These are phyloP conservation scores for Notarius quadriscutis DNA, from an alignment of 2,113 vertebrate species.

Conservation along the genomic window DNA sequence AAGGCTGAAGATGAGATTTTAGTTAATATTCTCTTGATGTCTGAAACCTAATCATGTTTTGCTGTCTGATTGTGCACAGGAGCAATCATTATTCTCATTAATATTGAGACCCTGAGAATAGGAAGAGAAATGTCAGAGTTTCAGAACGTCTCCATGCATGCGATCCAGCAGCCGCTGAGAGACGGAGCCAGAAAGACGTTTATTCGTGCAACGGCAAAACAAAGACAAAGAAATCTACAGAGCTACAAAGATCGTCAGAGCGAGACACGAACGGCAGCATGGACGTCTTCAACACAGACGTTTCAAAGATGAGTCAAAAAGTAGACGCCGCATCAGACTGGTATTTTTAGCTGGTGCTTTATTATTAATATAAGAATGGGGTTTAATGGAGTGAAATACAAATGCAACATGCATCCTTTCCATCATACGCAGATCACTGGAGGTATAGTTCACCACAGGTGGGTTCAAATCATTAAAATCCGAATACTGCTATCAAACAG, in stretches of 20 bases:
- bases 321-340: neutral
- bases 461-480: neutral
- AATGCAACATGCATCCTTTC: neutral
- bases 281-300: neutral
- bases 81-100: slow-evolving; percentile 38
- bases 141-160: neutral
- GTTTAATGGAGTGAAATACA: neutral
- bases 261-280: neutral
- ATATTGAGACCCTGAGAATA: slow-evolving; percentile 13
- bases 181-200: slow-evolving; percentile 2
- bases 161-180: neutral
- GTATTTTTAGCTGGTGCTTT: neutral
- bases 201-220: neutral
- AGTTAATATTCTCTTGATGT: slow-evolving; percentile 46
- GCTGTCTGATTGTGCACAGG: slow-evolving; percentile 43
- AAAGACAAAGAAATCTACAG: slow-evolving; percentile 15
- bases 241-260: neutral
- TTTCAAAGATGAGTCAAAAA: neutral
- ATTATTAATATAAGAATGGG: neutral
- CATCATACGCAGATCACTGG: neutral
- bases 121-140: slow-evolving; percentile 7
- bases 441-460: no score
- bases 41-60: slow-evolving; percentile 37
- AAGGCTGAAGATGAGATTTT: slow-evolving; percentile 33
- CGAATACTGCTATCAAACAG: neutral